Percentiles rank a stretch among this genome's conserved stretches.
phyloP scores from a whole-genome alignment of 1,140 invertebrate species.

The Bombus confusus region DNA sequence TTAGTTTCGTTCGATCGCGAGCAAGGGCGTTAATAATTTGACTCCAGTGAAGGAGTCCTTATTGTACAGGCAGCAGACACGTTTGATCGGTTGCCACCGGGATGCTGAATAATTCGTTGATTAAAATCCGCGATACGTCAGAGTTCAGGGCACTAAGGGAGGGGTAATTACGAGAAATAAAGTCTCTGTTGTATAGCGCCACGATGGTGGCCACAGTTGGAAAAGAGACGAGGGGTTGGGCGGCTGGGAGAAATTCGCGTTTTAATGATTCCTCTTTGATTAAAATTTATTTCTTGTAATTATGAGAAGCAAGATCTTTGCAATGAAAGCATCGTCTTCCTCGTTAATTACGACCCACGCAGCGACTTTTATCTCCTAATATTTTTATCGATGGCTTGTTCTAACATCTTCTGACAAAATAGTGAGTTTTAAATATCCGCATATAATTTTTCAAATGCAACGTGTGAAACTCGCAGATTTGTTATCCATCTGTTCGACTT shows the following conservation, averaged over 20 bases:
- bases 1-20: constrained; percentile 43
- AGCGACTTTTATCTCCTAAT: neutral
- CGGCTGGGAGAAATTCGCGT: neutral
- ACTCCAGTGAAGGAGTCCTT: neutral
- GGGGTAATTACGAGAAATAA: constrained; percentile 43
- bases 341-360: constrained; percentile 19
- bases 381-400: neutral
- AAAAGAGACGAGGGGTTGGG: neutral
- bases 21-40: constrained; percentile 51
- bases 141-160: neutral
- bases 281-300: constrained; percentile 31
- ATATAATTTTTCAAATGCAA: neutral
- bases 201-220: neutral
- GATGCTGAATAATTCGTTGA: constrained; percentile 27
- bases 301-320: constrained; percentile 14
- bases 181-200: neutral
- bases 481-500: neutral
- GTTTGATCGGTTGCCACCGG: constrained; percentile 32
- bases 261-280: constrained; percentile 41
- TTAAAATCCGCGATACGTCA: constrained; percentile 40
- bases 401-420: neutral
- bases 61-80: constrained; percentile 29
- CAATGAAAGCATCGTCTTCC: neutral
- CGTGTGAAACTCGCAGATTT: too few species aligned
- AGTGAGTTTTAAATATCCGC: neutral